Base-by-base conservation (phyloP, 2,113 vertebrate genomes). In the Mormoops blainvillei region DNA sequence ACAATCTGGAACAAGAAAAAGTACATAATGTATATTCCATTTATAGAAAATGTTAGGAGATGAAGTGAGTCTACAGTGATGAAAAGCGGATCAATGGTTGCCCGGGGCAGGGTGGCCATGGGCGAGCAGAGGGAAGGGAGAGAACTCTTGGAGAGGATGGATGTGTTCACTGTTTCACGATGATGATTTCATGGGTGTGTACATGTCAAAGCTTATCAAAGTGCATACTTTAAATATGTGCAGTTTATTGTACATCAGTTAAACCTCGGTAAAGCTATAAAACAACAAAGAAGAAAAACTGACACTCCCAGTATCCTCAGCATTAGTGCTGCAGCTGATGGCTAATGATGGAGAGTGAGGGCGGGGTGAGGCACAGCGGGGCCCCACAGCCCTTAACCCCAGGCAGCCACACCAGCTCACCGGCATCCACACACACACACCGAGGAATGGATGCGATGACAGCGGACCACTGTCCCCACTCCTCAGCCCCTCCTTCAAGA, bases 401-500 rank as follows among this genome's bases (percentile, higher is more conserved):
- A 6, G 68, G 58, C 12, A 48, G 52, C 48, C 5, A 1, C 0
- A 15, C 31, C 33, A 38, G 38, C 43, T 10, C 56, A 41, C 45
- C 2, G 31, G 1, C 15, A 0, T 2, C 28, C 43, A 10, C 24
- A 3, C 36, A 12, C 26, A 2, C 24, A 9, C 50, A 33, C 33
- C 2, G 48, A 56, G 90, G 33, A 22, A 52, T 7, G 31, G 36
- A 31, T 22, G 71, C 7, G 13, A 20, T 7, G 24, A 36, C 26
- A 8, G 38, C 22, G 33, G 80, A 36, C 73, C 5, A 48, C 16
- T 1, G 48, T 65, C 41, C 73, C 24, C 31, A 9, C 70, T 6
- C 26, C n/a, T 94, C 96, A 96, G 93, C 89, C 94, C 89, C 96
- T 82, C 68, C 92, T 70, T 96, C 96, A 94, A 94, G 89, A 89